phyloP scores from a whole-genome alignment of 2,113 vertebrate genomes.

The mouse (Mus musculus) region DNA sequence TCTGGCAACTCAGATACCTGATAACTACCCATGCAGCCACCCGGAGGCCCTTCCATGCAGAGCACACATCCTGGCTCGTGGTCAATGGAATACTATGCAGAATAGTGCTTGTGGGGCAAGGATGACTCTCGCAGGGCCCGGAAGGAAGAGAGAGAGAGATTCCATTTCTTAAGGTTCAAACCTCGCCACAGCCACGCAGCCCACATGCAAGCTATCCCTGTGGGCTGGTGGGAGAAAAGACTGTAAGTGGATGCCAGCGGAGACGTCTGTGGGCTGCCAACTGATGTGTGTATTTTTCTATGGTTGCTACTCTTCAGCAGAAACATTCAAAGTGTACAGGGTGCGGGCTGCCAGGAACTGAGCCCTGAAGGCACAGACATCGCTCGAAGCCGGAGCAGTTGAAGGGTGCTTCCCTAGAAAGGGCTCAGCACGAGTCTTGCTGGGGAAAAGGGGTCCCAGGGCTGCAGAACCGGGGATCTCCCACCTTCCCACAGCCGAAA shows the following conservation, averaged over 20 bases:
- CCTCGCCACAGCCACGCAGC: neutral
- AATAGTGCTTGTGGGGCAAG: neutral
- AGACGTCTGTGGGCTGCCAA: neutral
- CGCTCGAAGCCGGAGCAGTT: neutral
- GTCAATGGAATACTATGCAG: neutral
- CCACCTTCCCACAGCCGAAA: neutral
- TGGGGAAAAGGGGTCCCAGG: neutral
- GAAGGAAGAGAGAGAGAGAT: neutral
- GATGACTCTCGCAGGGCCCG: neutral
- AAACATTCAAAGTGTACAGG: neutral
- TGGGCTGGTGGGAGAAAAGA: neutral
- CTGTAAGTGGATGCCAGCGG: neutral
- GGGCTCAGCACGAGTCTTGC: neutral
- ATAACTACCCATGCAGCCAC: rapidly evolving
- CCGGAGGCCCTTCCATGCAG: neutral
- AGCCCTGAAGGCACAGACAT: neutral
- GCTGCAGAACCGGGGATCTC: neutral
- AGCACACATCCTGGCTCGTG: neutral
- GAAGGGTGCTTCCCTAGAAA: too few relatives aligned
- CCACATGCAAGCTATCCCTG: neutral
- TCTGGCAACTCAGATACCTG: rapidly evolving
- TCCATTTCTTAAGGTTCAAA: neutral
- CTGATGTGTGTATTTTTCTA: neutral
- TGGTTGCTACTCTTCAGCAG: neutral
- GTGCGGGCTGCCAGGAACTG: neutral